Percentiles rank a stretch among this genome's conserved stretches.
These are phyloP conservation scores for Oreochromis niloticus DNA, from an alignment of 2,113 vertebrate genomes.

Conservation along the genomic window DNA sequence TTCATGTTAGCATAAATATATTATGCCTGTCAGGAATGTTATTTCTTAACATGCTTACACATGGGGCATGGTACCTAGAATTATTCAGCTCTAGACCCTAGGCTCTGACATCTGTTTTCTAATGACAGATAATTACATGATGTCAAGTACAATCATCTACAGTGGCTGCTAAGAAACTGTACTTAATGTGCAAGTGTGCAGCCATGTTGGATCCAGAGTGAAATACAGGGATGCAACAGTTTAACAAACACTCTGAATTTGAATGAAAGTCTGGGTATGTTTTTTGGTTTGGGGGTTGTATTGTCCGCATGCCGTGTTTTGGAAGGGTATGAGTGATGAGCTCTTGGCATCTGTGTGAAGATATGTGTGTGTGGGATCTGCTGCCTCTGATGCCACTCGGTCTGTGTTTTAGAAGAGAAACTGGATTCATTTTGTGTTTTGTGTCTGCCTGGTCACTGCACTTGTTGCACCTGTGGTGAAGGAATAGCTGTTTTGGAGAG, in stretches of 20 bases:
- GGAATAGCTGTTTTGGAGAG: background rate
- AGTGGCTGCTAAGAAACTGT: slow-evolving; percentile 76
- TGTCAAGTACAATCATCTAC: slow-evolving; percentile 86
- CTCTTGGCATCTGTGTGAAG: background rate
- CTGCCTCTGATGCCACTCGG: background rate
- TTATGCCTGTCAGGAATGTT: slow-evolving; percentile 30
- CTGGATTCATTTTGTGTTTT: background rate
- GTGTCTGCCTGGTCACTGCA: background rate
- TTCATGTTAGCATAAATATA: slow-evolving; percentile 26
- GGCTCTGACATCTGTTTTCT: slow-evolving; percentile 87
- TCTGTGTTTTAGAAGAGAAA: background rate
- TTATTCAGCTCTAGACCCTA: slow-evolving; percentile 62
- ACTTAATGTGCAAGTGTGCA: slow-evolving; percentile 23
- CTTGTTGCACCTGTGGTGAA: background rate
- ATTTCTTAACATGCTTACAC: slow-evolving; percentile 31
- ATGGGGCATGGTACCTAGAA: slow-evolving; percentile 32
- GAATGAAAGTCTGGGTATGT: background rate
- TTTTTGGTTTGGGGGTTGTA: background rate
- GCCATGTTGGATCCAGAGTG: slow-evolving; percentile 14
- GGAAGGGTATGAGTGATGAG: background rate
- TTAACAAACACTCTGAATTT: background rate
- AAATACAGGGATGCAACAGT: background rate
- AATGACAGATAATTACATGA: slow-evolving; percentile 93
- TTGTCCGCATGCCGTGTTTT: background rate
- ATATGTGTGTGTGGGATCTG: background rate